Percentiles rank a stretch among this genome's conserved stretches.
These are phyloP conservation scores for Archips crataeganus DNA, from an alignment of 2,888 invertebrate species.

Conservation along the genomic window DNA sequence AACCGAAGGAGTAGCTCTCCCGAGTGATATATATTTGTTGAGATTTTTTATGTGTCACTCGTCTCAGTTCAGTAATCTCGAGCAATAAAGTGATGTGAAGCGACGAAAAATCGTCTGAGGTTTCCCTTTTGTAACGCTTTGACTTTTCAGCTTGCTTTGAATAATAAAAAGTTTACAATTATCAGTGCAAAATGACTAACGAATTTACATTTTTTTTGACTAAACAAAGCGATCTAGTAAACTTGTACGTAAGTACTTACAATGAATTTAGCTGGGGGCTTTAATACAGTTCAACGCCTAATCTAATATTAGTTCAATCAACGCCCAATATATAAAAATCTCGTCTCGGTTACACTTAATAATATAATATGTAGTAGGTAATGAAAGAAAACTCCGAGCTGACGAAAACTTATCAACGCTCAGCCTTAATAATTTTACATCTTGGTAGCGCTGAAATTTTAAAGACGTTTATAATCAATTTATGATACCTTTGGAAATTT, in stretches of 20 bases:
- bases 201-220: background rate
- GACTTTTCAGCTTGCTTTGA: slow-evolving; percentile 40
- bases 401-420: too few species aligned
- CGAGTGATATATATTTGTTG: slow-evolving; percentile 59
- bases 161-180: slow-evolving; percentile 23
- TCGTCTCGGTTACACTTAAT: too few species aligned
- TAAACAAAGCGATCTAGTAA: background rate
- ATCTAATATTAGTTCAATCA: too few species aligned
- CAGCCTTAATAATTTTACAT: too few species aligned
- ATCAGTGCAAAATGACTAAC: background rate
- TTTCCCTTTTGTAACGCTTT: slow-evolving; percentile 43
- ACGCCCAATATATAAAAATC: too few species aligned
- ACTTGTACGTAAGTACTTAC: too few species aligned
- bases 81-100: slow-evolving; percentile 50
- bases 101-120: slow-evolving; percentile 44
- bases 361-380: too few species aligned
- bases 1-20: slow-evolving; percentile 52
- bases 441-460: too few species aligned
- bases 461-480: too few species aligned
- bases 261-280: too few species aligned
- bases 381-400: too few species aligned
- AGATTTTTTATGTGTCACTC: slow-evolving; percentile 56
- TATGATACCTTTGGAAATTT: too few species aligned
- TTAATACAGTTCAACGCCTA: background rate
- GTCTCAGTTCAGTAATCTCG: slow-evolving; percentile 53